phyloP scores from a whole-genome alignment of 2,888 invertebrate species.

The Noctua comes region DNA sequence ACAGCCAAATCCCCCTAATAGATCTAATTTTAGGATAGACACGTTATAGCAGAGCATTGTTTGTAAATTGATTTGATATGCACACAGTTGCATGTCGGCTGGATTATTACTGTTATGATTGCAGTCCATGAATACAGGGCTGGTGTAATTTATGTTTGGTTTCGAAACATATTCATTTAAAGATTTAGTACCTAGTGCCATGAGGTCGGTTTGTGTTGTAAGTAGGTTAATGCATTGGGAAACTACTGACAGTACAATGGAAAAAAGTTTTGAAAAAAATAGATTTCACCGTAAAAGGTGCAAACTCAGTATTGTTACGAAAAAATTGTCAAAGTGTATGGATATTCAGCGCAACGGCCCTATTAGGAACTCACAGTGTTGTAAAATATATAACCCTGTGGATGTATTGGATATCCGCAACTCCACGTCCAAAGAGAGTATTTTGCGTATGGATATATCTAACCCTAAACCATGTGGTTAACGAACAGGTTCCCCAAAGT shows the following conservation, averaged over 20 bases:
- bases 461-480: not conserved
- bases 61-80: conserved; percentile 66
- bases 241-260: not conserved
- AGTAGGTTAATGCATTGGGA: not conserved
- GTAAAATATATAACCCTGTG: not conserved
- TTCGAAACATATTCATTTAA: conserved; percentile 1
- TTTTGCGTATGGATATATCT: not conserved
- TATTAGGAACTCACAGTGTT: no score
- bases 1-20: conserved; percentile 71
- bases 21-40: conserved; percentile 77
- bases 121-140: conserved; percentile 23
- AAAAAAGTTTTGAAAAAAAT: not conserved
- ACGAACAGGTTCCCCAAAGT: not conserved
- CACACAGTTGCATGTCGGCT: conserved; percentile 54
- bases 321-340: not conserved
- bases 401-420: not conserved
- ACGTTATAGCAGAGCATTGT: conserved; percentile 66
- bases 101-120: conserved; percentile 58
- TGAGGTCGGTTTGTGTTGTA: not conserved
- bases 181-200: not conserved
- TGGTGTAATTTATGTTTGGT: conserved; percentile 25
- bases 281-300: not conserved
- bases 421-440: not conserved
- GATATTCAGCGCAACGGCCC: not conserved
- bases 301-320: not conserved